Conservation (phyloP, 2,113 vertebrate genomes). For the Muscicapa adusta region DNA sequence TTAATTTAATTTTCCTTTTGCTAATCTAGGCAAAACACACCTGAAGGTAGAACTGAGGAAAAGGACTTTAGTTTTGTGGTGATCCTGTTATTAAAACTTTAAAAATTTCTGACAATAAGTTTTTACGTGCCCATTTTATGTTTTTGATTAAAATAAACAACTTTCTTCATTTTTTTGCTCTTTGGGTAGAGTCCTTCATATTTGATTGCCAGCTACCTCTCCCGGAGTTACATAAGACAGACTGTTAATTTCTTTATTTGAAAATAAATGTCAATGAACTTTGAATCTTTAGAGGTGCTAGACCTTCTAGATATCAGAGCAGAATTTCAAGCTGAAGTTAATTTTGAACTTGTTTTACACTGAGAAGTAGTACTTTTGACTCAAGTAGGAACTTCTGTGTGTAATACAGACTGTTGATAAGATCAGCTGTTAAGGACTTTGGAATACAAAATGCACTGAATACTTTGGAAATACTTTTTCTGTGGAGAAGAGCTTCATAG, state of each 20-base stretch:
- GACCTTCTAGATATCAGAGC: neutral
- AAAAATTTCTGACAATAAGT: neutral
- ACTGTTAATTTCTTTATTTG: neutral
- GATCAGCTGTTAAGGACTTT: neutral
- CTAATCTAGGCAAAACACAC: neutral
- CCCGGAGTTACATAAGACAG: neutral
- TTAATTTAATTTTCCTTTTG: neutral
- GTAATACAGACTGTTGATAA: neutral
- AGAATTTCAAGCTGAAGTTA: neutral
- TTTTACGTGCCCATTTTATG: neutral
- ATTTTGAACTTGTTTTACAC: neutral
- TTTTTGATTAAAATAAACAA: neutral
- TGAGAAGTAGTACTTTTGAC: neutral
- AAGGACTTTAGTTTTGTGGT: neutral
- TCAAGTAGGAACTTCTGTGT: neutral
- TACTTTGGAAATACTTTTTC: neutral
- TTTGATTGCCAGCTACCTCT: neutral
- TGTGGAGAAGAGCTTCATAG: neutral
- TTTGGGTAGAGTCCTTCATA: neutral
- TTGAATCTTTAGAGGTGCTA: neutral
- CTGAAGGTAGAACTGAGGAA: neutral
- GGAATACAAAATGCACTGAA: neutral
- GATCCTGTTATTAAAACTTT: neutral
- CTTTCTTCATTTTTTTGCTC: neutral
- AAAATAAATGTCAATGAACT: neutral